Percentiles rank a stretch among this genome's conserved stretches.
Conservation (phyloP, 2,797 vertebrate species). For the Enteromius fasciolatus region DNA sequence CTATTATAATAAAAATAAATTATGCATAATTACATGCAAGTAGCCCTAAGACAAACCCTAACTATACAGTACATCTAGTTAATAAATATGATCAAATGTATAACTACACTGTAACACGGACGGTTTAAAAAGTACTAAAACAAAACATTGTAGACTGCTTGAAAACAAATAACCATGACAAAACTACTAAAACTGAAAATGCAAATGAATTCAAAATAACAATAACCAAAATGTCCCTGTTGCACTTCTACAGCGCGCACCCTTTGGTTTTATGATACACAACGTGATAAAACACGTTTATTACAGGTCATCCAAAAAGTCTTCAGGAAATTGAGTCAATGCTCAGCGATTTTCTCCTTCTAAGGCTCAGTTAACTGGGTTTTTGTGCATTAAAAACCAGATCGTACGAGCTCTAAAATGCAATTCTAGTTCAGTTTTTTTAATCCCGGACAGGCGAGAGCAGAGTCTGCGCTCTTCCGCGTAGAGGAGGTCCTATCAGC, state of each 20-base stretch:
- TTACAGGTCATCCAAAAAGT: neutral
- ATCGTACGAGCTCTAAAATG: neutral
- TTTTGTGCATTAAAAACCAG: neutral
- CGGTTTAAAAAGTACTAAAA: no score
- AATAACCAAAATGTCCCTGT: neutral
- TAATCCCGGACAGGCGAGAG: neutral
- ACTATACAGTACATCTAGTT: no score
- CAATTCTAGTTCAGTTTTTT: neutral
- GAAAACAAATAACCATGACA: neutral
- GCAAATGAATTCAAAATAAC: neutral
- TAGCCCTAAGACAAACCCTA: no score
- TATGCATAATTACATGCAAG: no score
- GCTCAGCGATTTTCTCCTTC: neutral
- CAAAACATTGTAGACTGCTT: neutral
- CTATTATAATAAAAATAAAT: no score
- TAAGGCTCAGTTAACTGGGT: neutral
- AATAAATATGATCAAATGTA: no score
- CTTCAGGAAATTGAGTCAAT: neutral
- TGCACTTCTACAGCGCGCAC: neutral
- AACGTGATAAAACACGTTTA: constrained; percentile 2
- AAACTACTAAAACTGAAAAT: neutral
- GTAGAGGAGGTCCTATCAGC: neutral
- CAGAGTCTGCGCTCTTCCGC: neutral
- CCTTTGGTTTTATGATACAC: neutral
- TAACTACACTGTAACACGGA: no score